Evolutionary conservation across 2,888 invertebrate species (phyloP).

Genomic region (Venustoraphidia nigricollis): DNA sequence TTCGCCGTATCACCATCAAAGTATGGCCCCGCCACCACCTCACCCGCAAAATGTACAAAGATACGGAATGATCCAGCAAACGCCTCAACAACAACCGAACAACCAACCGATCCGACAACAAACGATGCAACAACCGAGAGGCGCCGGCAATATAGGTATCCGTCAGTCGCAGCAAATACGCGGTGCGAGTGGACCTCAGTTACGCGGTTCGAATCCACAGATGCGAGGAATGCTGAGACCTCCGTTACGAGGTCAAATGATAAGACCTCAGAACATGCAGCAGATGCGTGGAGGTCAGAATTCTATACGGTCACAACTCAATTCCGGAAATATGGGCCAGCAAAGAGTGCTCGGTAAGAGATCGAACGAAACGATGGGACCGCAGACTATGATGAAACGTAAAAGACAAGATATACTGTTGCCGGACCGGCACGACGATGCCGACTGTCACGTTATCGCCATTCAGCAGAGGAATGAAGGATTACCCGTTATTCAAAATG

Average conservation of each 20-base stretch:
- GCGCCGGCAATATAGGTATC: too few species aligned
- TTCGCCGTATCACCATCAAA: constrained; percentile 5
- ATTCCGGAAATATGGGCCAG: too few species aligned
- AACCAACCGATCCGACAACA: constrained; percentile 3
- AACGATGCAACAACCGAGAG: constrained; percentile 2
- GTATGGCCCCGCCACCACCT: constrained; percentile 11
- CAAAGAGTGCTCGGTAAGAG: too few species aligned
- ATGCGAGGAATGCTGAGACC: too few species aligned
- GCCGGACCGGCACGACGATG: constrained; percentile 55
- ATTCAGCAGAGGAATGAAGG: constrained; percentile 54
- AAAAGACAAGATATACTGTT: constrained; percentile 46
- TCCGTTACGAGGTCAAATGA: too few species aligned
- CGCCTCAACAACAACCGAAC: neutral
- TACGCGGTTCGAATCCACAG: too few species aligned
- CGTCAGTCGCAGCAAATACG: too few species aligned
- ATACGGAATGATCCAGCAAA: neutral
- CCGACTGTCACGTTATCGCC: constrained; percentile 60
- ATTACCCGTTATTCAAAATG: constrained; percentile 56
- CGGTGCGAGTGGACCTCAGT: too few species aligned
- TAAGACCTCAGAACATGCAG: too few species aligned
- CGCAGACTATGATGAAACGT: constrained; percentile 22
- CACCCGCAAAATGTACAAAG: constrained; percentile 8
- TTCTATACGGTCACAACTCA: too few species aligned
- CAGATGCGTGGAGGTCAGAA: too few species aligned
- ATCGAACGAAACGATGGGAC: constrained; percentile 3